Evolutionary conservation across 2,113 vertebrate species (phyloP).

Genomic region (human (Homo sapiens)): DNA sequence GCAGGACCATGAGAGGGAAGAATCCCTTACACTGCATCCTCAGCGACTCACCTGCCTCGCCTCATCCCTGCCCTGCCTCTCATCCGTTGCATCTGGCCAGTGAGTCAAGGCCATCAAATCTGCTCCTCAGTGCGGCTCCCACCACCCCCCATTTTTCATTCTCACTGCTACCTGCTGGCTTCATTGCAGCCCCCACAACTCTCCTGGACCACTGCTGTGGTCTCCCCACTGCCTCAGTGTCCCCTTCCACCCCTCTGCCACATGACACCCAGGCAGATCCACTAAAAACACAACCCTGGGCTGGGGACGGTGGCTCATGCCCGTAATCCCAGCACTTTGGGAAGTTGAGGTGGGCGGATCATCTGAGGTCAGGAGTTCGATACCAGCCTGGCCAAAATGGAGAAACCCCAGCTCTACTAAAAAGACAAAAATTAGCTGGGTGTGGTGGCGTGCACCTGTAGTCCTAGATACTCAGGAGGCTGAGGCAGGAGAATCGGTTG

Average conservation of each 20-base stretch:
- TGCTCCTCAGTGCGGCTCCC: neutral
- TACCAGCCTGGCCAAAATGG: too few relatives aligned
- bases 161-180: neutral
- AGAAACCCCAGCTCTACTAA: too few relatives aligned
- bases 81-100: neutral
- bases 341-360: too few relatives aligned
- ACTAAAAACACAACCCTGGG: neutral
- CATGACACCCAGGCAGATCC: neutral
- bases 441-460: too few relatives aligned
- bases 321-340: too few relatives aligned
- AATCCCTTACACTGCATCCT: neutral
- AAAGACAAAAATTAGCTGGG: too few relatives aligned
- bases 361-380: too few relatives aligned
- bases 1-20: neutral
- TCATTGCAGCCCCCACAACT: neutral
- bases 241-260: neutral
- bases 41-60: neutral
- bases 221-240: neutral
- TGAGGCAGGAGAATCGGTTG: too few relatives aligned
- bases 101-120: neutral
- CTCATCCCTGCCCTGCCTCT: fast-evolving
- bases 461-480: too few relatives aligned
- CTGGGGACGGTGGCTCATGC: too few relatives aligned
- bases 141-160: neutral
- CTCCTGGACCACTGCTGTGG: too few relatives aligned